Evolutionary conservation across 1,140 invertebrate species (phyloP).

Genomic region (Saccostrea echinata): DNA sequence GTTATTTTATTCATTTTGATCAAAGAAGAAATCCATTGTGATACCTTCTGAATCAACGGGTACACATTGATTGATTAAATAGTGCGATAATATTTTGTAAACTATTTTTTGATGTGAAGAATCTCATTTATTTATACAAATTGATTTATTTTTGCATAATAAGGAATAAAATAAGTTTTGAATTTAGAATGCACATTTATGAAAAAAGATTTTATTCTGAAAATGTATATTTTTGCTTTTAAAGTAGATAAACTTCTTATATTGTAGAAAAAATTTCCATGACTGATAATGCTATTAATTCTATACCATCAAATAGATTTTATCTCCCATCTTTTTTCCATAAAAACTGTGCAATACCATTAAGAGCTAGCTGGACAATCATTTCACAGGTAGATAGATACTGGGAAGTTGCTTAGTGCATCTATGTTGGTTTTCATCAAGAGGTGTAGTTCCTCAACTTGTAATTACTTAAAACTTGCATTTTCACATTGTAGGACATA

Average conservation of each 20-base stretch:
- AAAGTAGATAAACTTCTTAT: not conserved
- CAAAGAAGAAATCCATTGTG: no score
- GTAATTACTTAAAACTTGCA: not conserved
- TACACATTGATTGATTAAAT: no score
- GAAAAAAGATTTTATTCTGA: no score
- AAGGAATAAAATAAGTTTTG: no score
- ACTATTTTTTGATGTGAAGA: not conserved
- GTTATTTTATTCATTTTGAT: not conserved
- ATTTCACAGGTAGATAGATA: constrained; percentile 3
- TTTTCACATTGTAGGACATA: no score
- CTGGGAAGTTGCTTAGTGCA: not conserved
- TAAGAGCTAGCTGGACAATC: constrained; percentile 17
- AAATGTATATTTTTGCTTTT: not conserved
- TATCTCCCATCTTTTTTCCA: not conserved
- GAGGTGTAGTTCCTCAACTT: not conserved
- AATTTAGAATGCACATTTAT: no score
- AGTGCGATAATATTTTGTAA: not conserved
- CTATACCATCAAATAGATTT: not conserved
- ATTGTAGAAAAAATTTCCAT: not conserved
- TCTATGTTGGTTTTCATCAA: not conserved
- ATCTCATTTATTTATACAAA: not conserved
- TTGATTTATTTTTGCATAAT: no score
- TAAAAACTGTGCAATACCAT: not conserved
- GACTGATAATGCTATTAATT: constrained; percentile 10
- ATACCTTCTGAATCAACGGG: no score